Base-by-base conservation (phyloP, 2,113 vertebrate genomes). In the Ranitomeya imitator region DNA sequence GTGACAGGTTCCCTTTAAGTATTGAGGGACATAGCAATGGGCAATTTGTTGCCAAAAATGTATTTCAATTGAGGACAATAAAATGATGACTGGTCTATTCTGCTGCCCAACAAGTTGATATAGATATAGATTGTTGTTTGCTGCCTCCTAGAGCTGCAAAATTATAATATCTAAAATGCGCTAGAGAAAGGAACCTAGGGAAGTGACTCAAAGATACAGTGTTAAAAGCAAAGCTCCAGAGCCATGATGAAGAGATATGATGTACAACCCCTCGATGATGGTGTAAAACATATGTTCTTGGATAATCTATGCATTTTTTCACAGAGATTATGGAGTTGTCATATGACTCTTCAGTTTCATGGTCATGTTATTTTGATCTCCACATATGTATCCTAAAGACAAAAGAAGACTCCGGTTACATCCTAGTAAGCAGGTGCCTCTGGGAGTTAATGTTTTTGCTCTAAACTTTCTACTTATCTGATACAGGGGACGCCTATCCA, bases 401-500 rank as follows among this genome's bases (percentile, higher is more conserved):
- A 18, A 51, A 26, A 81, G 57, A 61, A 81, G 57, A 37, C 54
- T 8, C 52, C 23, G 6, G 7, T 59, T 80, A 10, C 55, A 7
- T 14, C 52, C 6, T 59, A 26, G 21, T 59, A 63, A 14, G 19
- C 31, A 21, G 37, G 11, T 60, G 69, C 26, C 19, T 74, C 69
- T 37, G 1, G 61, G 23, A 37, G 5, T 52, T 14, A 21, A 21
- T 55, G 61, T 52, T 6, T 21, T 74, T 85, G n/a, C 54, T 63
- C 78, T 51, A 51, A 37, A 37, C 19, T 14, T 83, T 83, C 9
- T 18, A 2, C 57, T 86, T 76, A 45, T 51, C 83, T 83, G 60
- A 83, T 73, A 16, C 91, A 99, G 98, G 94, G 93, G 86, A 98
- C 97, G 7, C 95, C 97, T 0, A 98, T 99, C 90, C 97, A 98